Conservation (phyloP, 2,888 invertebrate species). For the Lamellibrachia satsuma region DNA sequence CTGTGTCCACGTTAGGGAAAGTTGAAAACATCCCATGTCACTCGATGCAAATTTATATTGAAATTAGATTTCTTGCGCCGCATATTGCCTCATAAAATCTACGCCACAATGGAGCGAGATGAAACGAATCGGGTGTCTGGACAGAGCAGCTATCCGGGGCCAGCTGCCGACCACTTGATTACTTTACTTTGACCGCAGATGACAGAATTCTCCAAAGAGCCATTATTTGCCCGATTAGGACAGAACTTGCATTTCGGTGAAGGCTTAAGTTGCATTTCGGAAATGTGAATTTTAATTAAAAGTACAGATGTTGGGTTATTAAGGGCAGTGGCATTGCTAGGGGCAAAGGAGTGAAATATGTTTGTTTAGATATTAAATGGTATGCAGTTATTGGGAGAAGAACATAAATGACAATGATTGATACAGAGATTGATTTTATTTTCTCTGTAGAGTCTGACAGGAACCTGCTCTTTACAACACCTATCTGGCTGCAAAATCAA, state of each 20-base stretch:
- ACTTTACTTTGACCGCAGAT: neutral
- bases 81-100: slow-evolving; percentile 13
- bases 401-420: neutral
- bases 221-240: slow-evolving; percentile 12
- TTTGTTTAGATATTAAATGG: neutral
- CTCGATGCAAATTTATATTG: slow-evolving; percentile 17
- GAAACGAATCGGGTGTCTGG: neutral
- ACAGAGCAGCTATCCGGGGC: neutral
- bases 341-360: neutral
- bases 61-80: slow-evolving; percentile 4
- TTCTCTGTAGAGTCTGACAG: neutral
- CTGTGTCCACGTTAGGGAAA: slow-evolving; percentile 3
- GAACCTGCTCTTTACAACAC: neutral
- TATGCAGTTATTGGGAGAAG: neutral
- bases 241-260: neutral
- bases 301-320: neutral
- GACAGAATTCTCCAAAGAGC: neutral
- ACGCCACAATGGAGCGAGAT: slow-evolving; percentile 6
- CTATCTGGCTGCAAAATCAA: neutral
- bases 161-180: neutral
- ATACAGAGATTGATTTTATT: neutral
- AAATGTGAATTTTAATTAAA: neutral
- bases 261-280: neutral
- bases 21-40: neutral
- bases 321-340: neutral